These are phyloP conservation scores for Gonioctena quinquepunctata DNA, from an alignment of 1,140 invertebrate species.

Conservation along the genomic window DNA sequence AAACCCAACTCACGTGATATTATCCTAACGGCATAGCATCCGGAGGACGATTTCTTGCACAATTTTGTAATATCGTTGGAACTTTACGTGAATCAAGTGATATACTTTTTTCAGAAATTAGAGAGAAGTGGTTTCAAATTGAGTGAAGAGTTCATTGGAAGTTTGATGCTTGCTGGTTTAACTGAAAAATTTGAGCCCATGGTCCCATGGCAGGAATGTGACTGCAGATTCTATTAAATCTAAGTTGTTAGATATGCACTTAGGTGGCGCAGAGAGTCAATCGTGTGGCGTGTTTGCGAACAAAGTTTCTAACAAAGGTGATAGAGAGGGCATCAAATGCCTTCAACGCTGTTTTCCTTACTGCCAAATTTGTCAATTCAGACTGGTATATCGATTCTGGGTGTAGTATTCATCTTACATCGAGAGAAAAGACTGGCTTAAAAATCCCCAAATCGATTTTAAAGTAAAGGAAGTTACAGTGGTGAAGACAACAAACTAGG, in stretches of 20 bases:
- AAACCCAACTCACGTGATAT: no score
- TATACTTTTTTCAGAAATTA: conserved; percentile 20
- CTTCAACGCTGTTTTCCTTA: no score
- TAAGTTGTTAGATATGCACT: conserved; percentile 39
- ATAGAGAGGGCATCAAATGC: conserved; percentile 37
- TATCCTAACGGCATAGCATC: no score
- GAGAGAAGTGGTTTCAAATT: conserved; percentile 14
- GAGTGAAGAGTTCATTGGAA: conserved; percentile 14
- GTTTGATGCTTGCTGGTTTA: conserved; percentile 36
- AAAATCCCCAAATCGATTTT: no score
- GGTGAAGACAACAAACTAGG: no score
- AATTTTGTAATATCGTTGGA: no score
- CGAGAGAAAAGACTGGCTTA: no score
- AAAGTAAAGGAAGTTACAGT: no score
- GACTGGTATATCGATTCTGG: no score
- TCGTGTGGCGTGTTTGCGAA: not conserved
- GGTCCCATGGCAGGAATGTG: conserved; percentile 43
- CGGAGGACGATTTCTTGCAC: no score
- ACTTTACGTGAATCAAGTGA: conserved; percentile 16
- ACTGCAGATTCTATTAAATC: conserved; percentile 47
- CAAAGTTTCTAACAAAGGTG: conserved; percentile 13
- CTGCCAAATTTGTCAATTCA: no score
- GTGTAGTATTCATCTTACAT: no score
- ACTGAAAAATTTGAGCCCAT: conserved; percentile 45
- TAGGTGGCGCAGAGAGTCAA: not conserved